Base-by-base conservation (phyloP, 1,140 invertebrate genomes). In the Tetragonula clypearis region DNA sequence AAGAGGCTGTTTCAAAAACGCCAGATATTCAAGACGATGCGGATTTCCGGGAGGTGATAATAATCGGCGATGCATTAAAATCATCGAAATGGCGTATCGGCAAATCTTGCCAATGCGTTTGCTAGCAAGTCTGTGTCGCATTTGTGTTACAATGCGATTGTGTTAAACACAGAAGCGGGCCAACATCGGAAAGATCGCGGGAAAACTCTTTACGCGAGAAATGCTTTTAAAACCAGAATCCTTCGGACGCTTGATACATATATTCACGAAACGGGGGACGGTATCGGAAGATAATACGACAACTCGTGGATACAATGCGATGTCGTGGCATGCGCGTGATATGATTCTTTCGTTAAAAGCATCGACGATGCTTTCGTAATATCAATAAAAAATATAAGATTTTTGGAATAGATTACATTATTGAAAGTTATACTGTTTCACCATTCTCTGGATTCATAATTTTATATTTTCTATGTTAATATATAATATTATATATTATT, bases 11-110 rank as follows among this genome's bases (percentile, higher is more conserved):
- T 56, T n/a, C n/a, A 65, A 68, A 78, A 78, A 78, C 55, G 62
- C 8, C 58, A 76, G 72, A 78, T 75, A 81, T 60, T 62, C 68
- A 26, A 60, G 78, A 82, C 81, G 79, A 72, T 65, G 68, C 14
- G 75, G 55, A 85, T 86, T 79, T 83, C 68, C 66, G 65, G 55
- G 35, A 1, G 15, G 15, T 35, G 72, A 75, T 82, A 83, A 90
- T 90, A 83, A 90, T 90, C 88, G 85, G 23, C 65, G 87, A 58
- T 87, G 85, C 85, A 89, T 90, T 90, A 90, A 90, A 90, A 90
- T 89, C 87, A 76, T 86, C 78, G 84, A 71, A 81, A 88, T 55
- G 80, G 30, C 65, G 79, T 72, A 86, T 89, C 85, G 86, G 21
- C 66, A 65, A 85, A 74, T 88, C 88, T 86, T 85, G 84, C 53